A percentile compares a stretch with the other conserved stretches of the same genome.
Conservation (phyloP, 2,888 invertebrate species). For the Drosophila nr. fundita region DNA sequence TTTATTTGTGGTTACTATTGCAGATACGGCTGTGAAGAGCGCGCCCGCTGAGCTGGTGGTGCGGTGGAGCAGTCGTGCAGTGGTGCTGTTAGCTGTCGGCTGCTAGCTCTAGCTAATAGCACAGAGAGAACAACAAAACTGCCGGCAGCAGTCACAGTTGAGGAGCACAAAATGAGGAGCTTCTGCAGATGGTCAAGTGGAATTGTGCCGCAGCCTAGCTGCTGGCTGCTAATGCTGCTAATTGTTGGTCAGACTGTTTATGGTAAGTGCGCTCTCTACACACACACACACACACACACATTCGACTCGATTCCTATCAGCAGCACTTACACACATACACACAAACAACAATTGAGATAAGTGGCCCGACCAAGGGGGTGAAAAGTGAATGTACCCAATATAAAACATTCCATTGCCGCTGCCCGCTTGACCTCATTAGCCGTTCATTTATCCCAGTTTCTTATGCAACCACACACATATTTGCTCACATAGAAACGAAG, state of each 20-base stretch:
- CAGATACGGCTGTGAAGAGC: conserved; percentile 19
- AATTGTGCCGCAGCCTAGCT: conserved; percentile 38
- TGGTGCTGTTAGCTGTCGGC: conserved; percentile 21
- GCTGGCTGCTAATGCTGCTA: conserved; percentile 71
- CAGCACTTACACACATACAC: conserved; percentile 20
- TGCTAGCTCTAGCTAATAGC: conserved; percentile 22
- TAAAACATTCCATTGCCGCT: conserved; percentile 46
- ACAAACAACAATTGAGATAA: conserved; percentile 55
- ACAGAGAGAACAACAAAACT: conserved; percentile 22
- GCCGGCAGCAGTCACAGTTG: conserved; percentile 15
- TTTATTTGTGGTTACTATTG: conserved; percentile 8
- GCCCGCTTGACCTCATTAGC: conserved; percentile 73
- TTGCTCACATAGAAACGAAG: neutral
- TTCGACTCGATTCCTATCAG: conserved; percentile 42
- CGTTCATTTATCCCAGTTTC: conserved; percentile 63
- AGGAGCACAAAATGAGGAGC: conserved; percentile 39
- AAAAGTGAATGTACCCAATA: conserved; percentile 54
- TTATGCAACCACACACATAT: conserved; percentile 57
- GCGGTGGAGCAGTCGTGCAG: conserved; percentile 4
- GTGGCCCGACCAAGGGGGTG: conserved; percentile 44
- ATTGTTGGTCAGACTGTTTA: conserved; percentile 74
- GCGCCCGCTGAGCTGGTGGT: conserved; percentile 3
- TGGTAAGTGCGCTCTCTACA: conserved; percentile 58
- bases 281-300: neutral
- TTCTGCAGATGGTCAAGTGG: conserved; percentile 39